These are phyloP conservation scores for Brenthis hecate DNA, from an alignment of 2,888 invertebrate species.

Conservation along the genomic window DNA sequence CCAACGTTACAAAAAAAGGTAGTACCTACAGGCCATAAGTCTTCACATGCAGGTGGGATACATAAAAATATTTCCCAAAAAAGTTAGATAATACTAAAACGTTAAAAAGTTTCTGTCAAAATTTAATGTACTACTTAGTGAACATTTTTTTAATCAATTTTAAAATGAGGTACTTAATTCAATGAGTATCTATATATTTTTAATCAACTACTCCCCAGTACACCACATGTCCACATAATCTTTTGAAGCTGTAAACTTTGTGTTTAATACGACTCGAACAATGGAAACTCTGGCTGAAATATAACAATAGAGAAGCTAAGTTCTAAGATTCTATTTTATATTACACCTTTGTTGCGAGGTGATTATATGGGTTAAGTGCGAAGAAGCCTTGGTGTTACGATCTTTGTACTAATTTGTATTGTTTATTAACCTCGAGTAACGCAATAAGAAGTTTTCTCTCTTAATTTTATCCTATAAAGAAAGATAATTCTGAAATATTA, in stretches of 20 bases:
- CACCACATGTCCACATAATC: constrained; percentile 18
- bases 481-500: no score
- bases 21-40: no score
- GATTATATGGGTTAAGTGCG: constrained; percentile 1
- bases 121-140: no score
- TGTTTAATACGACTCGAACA: constrained; percentile 77
- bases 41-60: no score
- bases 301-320: constrained; percentile 71
- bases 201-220: not conserved
- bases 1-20: no score
- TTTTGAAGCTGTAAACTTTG: constrained; percentile 67
- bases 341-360: constrained; percentile 48
- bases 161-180: no score
- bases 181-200: not conserved
- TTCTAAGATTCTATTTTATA: constrained; percentile 67
- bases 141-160: no score
- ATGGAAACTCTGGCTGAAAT: constrained; percentile 66
- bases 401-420: constrained; percentile 4
- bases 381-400: constrained; percentile 5
- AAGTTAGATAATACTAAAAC: no score
- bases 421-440: not conserved
- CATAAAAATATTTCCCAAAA: no score
- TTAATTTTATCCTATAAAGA: no score
- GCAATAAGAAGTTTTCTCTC: no score
- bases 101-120: no score